Conservation (phyloP, 2,888 invertebrate species). For the Icerya purchasi region DNA sequence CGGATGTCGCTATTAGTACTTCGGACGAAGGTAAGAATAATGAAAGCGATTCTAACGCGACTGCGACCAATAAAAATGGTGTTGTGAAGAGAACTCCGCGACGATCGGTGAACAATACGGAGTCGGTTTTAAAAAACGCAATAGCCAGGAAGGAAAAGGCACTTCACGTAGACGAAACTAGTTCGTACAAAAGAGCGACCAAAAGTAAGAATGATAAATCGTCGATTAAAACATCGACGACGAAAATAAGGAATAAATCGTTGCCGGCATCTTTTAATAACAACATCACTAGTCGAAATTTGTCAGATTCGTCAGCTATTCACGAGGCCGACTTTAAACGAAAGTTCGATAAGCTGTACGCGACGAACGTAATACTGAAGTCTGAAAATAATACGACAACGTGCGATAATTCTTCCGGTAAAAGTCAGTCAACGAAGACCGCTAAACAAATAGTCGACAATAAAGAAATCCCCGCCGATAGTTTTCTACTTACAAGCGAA, state of each 20-base stretch:
- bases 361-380: too few species aligned
- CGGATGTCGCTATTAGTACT: too few species aligned
- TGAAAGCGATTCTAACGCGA: too few species aligned
- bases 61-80: too few species aligned
- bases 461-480: not conserved
- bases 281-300: not conserved
- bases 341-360: too few species aligned
- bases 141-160: constrained; percentile 51
- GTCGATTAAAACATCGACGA: not conserved
- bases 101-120: constrained; percentile 34
- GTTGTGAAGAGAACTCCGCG: constrained; percentile 36
- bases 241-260: not conserved
- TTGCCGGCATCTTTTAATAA: not conserved
- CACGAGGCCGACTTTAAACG: too few species aligned
- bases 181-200: constrained; percentile 11
- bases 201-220: constrained; percentile 6
- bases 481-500: not conserved
- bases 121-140: constrained; percentile 44
- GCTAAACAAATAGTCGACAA: not conserved
- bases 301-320: not conserved
- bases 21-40: too few species aligned
- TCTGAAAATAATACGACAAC: not conserved
- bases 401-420: not conserved
- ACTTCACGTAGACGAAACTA: constrained; percentile 26
- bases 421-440: not conserved